Base-by-base conservation (phyloP, 2,888 invertebrate genomes). In the Apotomis turbidana region DNA sequence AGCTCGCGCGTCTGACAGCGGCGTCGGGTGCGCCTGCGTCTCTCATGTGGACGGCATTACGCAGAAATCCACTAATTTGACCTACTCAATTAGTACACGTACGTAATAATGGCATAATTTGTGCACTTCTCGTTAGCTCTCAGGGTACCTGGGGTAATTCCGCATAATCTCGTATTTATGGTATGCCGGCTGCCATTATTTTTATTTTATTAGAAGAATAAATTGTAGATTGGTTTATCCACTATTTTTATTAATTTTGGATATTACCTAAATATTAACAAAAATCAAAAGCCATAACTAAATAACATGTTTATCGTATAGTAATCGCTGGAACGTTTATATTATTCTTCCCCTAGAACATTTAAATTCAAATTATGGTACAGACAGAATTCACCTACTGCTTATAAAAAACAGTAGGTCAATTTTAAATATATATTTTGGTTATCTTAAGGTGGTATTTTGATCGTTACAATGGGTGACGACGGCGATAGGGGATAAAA, bases 1-100 rank as follows among this genome's bases (percentile, higher is more conserved):
- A 59, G 74, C 55, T 57, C 70, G 70, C 41, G 58, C 64, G 57
- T 61, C 12, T 73, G 76, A 75, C 73, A 71, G 71, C 74, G 44
- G 63, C 63, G 66, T 55, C 49, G 51, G 67, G 15, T 54, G 73
- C 58, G 38, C 38, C 58, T 3, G 38, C 58, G 38, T 38, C n/a
- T 27, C 6, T 10, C 54, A 62, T 74, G 36, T 36, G 61, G 36
- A 59, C 73, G 64, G 75, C 70, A 76, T 77, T 79, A 76, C 76
- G 75, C 77, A 79, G 78, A 78, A 77, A 80, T 80, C 74, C 73
- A 73, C 78, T 75, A 78, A 78, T 75, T 76, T 69, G 69, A 68
- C 74, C 72, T 68, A 70, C 66, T 75, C 73, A 67, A 71, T 71
- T 73, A 66, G 66, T 61, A 57, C 44, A 66, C 70, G 61, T 60